phyloP scores from a whole-genome alignment of 2,113 vertebrate species.

The Ophthalmolycus amberensis region DNA sequence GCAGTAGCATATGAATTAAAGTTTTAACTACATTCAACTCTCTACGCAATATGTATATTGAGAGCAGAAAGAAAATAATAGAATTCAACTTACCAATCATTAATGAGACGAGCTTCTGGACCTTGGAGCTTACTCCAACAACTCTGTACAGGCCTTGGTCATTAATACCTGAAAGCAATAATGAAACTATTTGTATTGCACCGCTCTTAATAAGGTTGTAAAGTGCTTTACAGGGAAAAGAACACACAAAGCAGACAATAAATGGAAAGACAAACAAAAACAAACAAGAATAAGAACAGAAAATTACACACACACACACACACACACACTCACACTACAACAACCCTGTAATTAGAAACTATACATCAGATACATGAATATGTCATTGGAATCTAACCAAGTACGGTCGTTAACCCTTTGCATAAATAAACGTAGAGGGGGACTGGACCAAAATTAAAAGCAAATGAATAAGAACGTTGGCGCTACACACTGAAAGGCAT shows the following conservation, averaged over 20 bases:
- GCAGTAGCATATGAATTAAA: constrained; percentile 41
- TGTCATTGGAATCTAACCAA: neutral
- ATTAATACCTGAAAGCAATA: constrained; percentile 90
- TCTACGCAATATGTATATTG: constrained; percentile 13
- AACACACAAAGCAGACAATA: neutral
- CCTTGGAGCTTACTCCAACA: constrained; percentile 97
- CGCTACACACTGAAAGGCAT: neutral
- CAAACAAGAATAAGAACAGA: neutral
- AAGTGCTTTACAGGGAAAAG: neutral
- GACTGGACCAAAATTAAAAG: neutral
- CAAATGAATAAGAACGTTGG: constrained; percentile 11
- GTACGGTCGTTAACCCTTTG: neutral
- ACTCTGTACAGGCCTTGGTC: constrained; percentile 98
- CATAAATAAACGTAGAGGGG: neutral
- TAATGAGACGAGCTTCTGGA: constrained; percentile 96
- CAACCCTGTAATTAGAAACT: neutral
- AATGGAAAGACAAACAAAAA: neutral
- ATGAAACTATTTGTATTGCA: neutral
- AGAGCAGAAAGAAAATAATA: constrained; percentile 2
- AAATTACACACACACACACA: neutral
- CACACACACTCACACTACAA: neutral
- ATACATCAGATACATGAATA: neutral
- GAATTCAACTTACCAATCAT: constrained; percentile 90
- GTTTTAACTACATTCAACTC: constrained; percentile 10
- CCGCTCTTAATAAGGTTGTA: neutral